Percentiles rank a stretch among this genome's conserved stretches.
Conservation (phyloP, 1,140 invertebrate species). For the Macrosteles quadrilineatus region DNA sequence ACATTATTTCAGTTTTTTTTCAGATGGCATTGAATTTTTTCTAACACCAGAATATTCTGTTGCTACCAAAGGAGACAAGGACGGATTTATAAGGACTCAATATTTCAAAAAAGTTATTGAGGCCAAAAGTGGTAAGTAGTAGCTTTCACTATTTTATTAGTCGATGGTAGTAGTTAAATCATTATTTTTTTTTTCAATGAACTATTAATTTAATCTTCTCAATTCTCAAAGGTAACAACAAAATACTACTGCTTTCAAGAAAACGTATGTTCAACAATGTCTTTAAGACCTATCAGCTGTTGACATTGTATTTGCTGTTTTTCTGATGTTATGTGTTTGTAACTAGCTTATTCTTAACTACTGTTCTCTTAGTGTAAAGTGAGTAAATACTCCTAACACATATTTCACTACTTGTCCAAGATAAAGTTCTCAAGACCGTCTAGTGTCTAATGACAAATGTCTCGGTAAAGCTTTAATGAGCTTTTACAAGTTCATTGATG, state of each 20-base stretch:
- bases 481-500: no score
- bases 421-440: no score
- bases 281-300: neutral
- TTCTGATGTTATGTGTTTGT: no score
- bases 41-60: slow-evolving; percentile 4
- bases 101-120: slow-evolving; percentile 23
- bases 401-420: no score
- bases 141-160: neutral
- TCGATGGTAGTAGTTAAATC: neutral
- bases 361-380: no score
- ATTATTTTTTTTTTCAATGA: neutral
- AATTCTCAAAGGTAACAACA: neutral
- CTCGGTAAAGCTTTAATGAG: no score
- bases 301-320: no score
- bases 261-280: neutral
- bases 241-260: neutral
- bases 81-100: slow-evolving; percentile 2
- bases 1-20: no score
- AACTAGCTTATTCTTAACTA: no score
- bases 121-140: neutral
- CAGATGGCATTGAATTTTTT: slow-evolving; percentile 24
- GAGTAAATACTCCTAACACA: no score
- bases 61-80: slow-evolving; percentile 14
- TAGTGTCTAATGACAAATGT: no score
- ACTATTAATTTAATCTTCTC: neutral